phyloP scores from a whole-genome alignment of 2,888 invertebrate genomes.

The Lithophane socia region DNA sequence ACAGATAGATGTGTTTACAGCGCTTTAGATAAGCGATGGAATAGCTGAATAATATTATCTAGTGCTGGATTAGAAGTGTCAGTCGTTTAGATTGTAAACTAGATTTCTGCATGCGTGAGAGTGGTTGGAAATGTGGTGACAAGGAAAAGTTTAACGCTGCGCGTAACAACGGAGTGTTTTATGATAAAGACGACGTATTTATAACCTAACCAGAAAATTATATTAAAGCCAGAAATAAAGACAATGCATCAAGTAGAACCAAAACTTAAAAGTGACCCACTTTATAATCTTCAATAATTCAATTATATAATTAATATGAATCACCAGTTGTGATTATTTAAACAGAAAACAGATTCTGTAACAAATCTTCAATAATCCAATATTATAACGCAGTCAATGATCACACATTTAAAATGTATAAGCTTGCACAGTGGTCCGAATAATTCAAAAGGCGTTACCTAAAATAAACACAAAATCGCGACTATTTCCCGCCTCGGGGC shows the following conservation, averaged over 20 bases:
- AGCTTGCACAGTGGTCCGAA: conserved; percentile 68
- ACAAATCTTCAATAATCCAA: not conserved
- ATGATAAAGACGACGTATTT: not conserved
- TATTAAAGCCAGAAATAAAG: not conserved
- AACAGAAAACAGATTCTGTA: no score
- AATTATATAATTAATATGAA: not conserved
- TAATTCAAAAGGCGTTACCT: conserved; percentile 78
- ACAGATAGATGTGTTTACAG: conserved; percentile 58
- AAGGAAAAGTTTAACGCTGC: not conserved
- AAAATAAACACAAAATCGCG: conserved; percentile 82
- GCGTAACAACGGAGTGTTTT: not conserved
- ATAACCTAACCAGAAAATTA: not conserved
- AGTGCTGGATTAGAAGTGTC: conserved; percentile 17
- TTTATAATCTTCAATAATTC: not conserved
- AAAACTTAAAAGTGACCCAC: not conserved
- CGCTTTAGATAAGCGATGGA: conserved; percentile 49
- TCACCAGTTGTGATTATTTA: not conserved
- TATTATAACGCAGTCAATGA: conserved; percentile 5
- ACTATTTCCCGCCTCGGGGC: conserved; percentile 78
- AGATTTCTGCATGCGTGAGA: conserved; percentile 8
- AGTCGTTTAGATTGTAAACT: conserved; percentile 23
- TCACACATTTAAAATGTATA: conserved; percentile 51
- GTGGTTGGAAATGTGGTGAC: not conserved
- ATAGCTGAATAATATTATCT: conserved; percentile 38
- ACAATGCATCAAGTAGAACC: not conserved